Evolutionary conservation across 2,888 invertebrate genomes (phyloP).

Genomic region (Prosapia bicincta): DNA sequence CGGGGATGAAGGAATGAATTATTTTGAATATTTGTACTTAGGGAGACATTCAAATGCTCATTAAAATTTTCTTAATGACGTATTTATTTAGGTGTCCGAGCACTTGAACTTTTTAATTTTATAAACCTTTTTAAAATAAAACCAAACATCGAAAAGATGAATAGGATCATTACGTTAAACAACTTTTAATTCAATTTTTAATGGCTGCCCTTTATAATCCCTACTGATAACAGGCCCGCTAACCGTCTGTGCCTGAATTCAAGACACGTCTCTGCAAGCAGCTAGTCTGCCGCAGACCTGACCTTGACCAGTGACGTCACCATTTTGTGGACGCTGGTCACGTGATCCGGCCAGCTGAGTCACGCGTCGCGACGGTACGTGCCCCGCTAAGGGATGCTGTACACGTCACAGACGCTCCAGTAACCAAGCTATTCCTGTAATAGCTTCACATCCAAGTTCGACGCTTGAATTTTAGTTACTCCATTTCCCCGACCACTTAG

Average conservation of each 20-base stretch:
- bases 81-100: too few species aligned
- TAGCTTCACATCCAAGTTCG: not conserved
- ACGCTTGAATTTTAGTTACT: constrained; percentile 2
- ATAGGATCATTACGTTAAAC: too few species aligned
- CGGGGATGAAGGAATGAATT: too few species aligned
- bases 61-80: too few species aligned
- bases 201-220: too few species aligned
- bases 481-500: not conserved
- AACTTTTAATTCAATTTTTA: too few species aligned
- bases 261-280: not conserved
- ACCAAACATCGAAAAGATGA: too few species aligned
- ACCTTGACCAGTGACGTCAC: not conserved
- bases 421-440: not conserved
- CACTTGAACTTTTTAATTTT: too few species aligned
- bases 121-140: too few species aligned
- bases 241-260: not conserved
- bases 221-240: not conserved
- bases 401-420: not conserved
- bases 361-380: constrained; percentile 6
- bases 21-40: too few species aligned
- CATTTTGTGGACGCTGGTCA: constrained; percentile 5
- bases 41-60: too few species aligned
- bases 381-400: not conserved
- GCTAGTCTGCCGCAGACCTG: not conserved
- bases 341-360: constrained; percentile 11